Evolutionary conservation across 2,888 invertebrate species (phyloP).

Genomic region (Orchesella flavescens): DNA sequence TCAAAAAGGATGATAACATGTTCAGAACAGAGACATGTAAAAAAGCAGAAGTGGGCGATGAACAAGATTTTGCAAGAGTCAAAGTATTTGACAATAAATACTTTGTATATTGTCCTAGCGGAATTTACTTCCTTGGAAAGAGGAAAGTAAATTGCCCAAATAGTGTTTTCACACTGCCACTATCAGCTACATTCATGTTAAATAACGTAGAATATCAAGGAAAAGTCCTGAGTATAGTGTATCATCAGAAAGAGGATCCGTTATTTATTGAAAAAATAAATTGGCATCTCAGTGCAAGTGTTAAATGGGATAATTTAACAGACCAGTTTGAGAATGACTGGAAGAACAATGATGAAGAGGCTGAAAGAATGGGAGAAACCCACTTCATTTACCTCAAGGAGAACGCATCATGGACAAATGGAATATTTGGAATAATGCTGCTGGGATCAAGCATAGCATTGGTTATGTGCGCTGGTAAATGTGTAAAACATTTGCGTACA

Average conservation of each 20-base stretch:
- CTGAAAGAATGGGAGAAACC: too few relatives aligned
- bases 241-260: conserved; percentile 26
- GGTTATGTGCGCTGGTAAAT: too few relatives aligned
- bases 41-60: background rate
- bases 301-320: background rate
- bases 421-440: too few relatives aligned
- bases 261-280: conserved; percentile 19
- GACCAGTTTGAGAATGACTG: background rate
- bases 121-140: conserved; percentile 25
- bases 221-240: conserved; percentile 17
- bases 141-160: conserved; percentile 42
- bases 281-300: conserved; percentile 18
- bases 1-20: background rate
- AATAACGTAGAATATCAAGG: conserved; percentile 49
- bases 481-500: too few relatives aligned
- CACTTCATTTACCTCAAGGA: too few relatives aligned
- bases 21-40: conserved; percentile 17
- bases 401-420: too few relatives aligned
- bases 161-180: conserved; percentile 43
- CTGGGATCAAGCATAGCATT: too few relatives aligned
- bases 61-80: conserved; percentile 44
- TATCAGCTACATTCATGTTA: conserved; percentile 42
- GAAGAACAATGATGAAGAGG: too few relatives aligned
- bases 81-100: conserved; percentile 55
- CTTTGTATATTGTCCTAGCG: conserved; percentile 50